Conservation (phyloP, 2,797 vertebrate species). For the Muscicapa comitata region DNA sequence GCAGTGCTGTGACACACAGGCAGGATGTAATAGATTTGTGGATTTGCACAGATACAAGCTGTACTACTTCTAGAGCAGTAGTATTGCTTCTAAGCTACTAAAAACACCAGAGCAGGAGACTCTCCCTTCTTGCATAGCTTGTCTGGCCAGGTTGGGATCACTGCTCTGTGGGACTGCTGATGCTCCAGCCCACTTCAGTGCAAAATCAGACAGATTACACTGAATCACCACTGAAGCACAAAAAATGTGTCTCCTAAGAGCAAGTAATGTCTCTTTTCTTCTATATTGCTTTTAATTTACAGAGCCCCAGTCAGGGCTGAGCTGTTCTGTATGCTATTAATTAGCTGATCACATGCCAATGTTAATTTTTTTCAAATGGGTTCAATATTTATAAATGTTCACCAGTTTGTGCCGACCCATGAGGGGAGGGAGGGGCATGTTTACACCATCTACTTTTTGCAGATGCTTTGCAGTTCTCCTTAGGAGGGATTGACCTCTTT, state of each 20-base stretch:
- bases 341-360: constrained; percentile 46
- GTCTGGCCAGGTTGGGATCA: neutral
- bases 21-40: neutral
- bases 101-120: neutral
- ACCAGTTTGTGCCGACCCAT: neutral
- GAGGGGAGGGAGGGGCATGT: neutral
- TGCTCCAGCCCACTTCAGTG: neutral
- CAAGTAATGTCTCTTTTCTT: neutral
- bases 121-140: neutral
- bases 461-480: neutral
- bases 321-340: constrained; percentile 33
- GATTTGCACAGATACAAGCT: neutral
- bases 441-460: neutral
- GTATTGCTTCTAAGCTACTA: neutral
- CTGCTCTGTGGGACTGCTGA: neutral
- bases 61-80: neutral
- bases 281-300: constrained; percentile 29
- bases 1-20: neutral
- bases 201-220: neutral
- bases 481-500: neutral
- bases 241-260: neutral
- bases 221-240: neutral
- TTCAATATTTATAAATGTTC: constrained; percentile 52
- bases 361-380: constrained; percentile 58
- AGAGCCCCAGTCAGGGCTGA: neutral